Base-by-base conservation (phyloP, 35 echinoderm and acorn worm genomes). In the Apostichopus japonicus region DNA sequence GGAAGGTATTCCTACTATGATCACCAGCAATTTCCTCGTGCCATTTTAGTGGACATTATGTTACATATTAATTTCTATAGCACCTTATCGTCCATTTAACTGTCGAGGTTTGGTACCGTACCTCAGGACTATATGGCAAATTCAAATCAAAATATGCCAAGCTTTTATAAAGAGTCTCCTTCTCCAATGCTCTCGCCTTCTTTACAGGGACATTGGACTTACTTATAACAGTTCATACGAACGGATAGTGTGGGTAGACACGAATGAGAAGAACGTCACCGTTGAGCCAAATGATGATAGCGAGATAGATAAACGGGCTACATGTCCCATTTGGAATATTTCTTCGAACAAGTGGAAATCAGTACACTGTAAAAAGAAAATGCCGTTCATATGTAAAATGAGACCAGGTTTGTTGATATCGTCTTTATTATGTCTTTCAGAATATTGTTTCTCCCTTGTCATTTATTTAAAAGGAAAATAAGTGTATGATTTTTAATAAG, bases 331-430 rank as follows among this genome's bases (percentile, higher is more conserved):
- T 55, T 83, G 79, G 79, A 54, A 83, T 33, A 54, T 83, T 52
- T 16, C 9, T 33, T 3, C 27, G 2, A 5, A 15, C n/a, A 33
- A 83, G 17, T 83, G 79, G 79, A 83, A 54, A 83, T 5, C 79
- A 8, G 7, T 33, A 14, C 15, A 83, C 54, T 83, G 79, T 33
- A 15, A 83, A 8, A 83, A 9, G 7, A 8, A 24, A 6, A 44
- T 24, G 10, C 27, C 79, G 17, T 83, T 83, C 54, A 83, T 83
- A 83, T 83, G 79, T 83, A 83, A 55, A 54, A 83, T 52, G 15
- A 83, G 79, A 54, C 44, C 79, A 83, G 79, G 79, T 80, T 25
- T 33, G 25, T 80, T 7, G 6, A 44, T 67, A 10, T 67, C 11
- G 63, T 11, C 63, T 67, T 67, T 67, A 67, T 19, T 4, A 17